phyloP scores from a whole-genome alignment of 2,888 invertebrate species.

The Antitype chi region DNA sequence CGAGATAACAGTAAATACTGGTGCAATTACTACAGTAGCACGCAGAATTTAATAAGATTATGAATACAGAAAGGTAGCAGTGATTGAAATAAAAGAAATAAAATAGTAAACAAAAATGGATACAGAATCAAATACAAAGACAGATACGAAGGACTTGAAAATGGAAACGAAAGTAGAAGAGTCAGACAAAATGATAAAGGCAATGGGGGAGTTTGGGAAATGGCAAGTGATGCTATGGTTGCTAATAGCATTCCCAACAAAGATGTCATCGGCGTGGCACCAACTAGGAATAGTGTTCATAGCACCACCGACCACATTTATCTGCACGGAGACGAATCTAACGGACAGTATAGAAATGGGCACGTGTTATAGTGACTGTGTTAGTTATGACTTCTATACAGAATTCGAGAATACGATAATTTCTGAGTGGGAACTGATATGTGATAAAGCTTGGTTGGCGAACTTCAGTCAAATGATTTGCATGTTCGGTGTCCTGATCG shows the following conservation, averaged over 20 bases:
- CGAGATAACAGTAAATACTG: slow-evolving; percentile 38
- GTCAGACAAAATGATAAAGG: slow-evolving; percentile 69
- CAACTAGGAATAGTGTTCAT: slow-evolving; percentile 93
- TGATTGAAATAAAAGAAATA: slow-evolving; percentile 12
- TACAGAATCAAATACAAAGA: slow-evolving; percentile 36
- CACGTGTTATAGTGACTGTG: slow-evolving; percentile 88
- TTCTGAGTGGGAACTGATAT: slow-evolving; percentile 93
- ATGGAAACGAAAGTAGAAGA: slow-evolving; percentile 28
- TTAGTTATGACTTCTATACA: slow-evolving; percentile 89
- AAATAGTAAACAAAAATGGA: slow-evolving; percentile 21
- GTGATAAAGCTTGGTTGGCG: slow-evolving; percentile 90
- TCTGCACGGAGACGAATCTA: slow-evolving; percentile 79
- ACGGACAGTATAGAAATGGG: slow-evolving; percentile 77
- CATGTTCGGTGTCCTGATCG: slow-evolving; percentile 93
- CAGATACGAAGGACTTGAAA: slow-evolving; percentile 11
- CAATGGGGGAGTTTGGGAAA: slow-evolving; percentile 88
- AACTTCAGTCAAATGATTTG: slow-evolving; percentile 92
- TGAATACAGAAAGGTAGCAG: slow-evolving; percentile 14
- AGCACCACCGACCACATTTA: slow-evolving; percentile 90
- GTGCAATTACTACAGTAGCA: slow-evolving; percentile 24
- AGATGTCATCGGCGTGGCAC: slow-evolving; percentile 93
- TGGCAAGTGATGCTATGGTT: slow-evolving; percentile 92
- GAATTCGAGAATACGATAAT: slow-evolving; percentile 92
- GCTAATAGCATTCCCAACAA: slow-evolving; percentile 90
- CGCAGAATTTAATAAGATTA: slow-evolving; percentile 11